Base-by-base conservation (phyloP, 1,140 invertebrate species). In the Achatina immaculata region DNA sequence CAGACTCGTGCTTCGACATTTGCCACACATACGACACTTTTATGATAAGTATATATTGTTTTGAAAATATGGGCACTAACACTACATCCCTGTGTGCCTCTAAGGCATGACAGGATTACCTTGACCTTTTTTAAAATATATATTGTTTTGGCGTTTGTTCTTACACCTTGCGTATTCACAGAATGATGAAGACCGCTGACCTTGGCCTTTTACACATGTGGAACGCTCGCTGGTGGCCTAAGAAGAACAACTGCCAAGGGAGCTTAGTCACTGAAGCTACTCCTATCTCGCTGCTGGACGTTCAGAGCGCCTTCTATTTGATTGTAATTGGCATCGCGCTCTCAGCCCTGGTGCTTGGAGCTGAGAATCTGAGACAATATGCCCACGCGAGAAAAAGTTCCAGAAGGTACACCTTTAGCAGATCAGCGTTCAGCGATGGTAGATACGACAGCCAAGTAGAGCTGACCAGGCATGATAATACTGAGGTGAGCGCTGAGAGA, bases 241-340 rank as follows among this genome's bases (percentile, higher is more conserved):
- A 83, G 62, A 78, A 75, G 31, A 78, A 42, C n/a, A 73, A 74
- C 51, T 86, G 85, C 80, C 58, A 69, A 21, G 83, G 83, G 7
- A 34, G 40, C 0, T 31, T 83, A 9, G 40, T 71, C 0, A 72
- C 81, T 1, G 80, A 84, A 55, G 78, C 85, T 34, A 83, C 79
- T 9, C 42, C 78, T n/a, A 83, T 85, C 55, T 66, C 45, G 2
- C 40, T 85, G 42, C 72, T 82, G 4, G 84, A 86, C 40, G 76
- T 86, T 2, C 85, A 85, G 58, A 85, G 82, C 81, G 85, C 81
- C 19, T 86, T 85, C 73, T 82, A 82, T 55, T 36, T 86, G 16
- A 76, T 85, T 24, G 72, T 58, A 7, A 74, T 84, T 51, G 83
- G 83, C 24, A 82, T 86, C 24, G 62, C 62, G n/a, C 11, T 81